phyloP scores from a whole-genome alignment of 2,888 invertebrate species.

The Mimas tiliae region DNA sequence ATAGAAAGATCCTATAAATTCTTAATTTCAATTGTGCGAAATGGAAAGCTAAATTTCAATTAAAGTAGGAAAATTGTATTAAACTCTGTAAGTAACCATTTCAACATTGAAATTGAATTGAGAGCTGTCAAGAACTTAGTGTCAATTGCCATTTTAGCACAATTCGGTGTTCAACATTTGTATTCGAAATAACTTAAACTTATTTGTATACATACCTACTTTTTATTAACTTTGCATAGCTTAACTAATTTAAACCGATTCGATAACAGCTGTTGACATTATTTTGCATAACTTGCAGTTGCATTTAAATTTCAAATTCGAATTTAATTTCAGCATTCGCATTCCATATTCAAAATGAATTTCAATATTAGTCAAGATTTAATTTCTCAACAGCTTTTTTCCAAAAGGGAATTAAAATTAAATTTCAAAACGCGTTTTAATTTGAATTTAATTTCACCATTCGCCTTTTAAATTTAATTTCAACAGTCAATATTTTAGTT shows the following conservation, averaged over 20 bases:
- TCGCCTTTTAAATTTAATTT: not conserved
- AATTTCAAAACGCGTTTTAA: too few species aligned
- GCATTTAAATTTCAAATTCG: not conserved
- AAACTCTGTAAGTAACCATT: conserved; percentile 11
- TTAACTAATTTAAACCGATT: not conserved
- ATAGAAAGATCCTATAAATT: conserved; percentile 4
- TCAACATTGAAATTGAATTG: conserved; percentile 16
- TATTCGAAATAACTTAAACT: conserved; percentile 11
- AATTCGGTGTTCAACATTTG: conserved; percentile 3
- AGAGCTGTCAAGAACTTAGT: conserved; percentile 16
- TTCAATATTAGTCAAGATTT: not conserved
- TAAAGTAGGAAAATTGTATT: conserved; percentile 2
- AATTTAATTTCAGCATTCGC: conserved; percentile 9
- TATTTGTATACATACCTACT: not conserved
- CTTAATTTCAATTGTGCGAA: conserved; percentile 9
- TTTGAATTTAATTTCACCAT: not conserved
- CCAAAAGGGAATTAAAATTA: too few species aligned
- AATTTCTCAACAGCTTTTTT: not conserved
- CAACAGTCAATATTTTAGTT: too few species aligned
- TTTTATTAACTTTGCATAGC: not conserved
- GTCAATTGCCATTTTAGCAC: conserved; percentile 15
- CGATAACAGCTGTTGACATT: conserved; percentile 5
- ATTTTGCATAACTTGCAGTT: not conserved
- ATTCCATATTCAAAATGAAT: conserved; percentile 10
- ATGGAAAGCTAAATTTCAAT: conserved; percentile 26